Conservation (phyloP, 2,888 invertebrate genomes). For the Megalurothrips usitatus region DNA sequence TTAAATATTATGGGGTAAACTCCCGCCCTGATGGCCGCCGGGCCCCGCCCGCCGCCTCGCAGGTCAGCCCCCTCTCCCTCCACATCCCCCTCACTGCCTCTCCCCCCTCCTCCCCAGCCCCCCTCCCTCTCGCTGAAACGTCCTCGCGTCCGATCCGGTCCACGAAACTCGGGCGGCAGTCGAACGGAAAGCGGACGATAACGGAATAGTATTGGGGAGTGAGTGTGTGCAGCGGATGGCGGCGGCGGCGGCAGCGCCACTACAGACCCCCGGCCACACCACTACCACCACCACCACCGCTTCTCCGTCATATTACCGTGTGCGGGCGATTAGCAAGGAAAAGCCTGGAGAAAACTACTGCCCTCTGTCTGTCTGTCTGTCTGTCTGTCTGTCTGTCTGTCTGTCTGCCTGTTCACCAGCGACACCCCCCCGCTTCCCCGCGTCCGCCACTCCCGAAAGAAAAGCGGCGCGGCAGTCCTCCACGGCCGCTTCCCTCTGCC, state of each 20-base stretch:
- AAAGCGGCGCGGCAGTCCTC: background rate
- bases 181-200: conserved; percentile 7
- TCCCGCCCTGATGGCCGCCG: background rate
- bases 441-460: background rate
- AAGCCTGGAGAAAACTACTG: background rate
- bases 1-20: conserved; percentile 24
- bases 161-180: background rate
- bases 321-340: background rate
- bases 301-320: too few species aligned
- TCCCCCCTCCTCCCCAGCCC: background rate
- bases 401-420: background rate
- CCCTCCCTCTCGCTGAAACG: background rate
- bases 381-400: background rate
- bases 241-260: background rate
- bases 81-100: background rate
- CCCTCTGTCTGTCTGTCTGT: background rate
- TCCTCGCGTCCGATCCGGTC: background rate
- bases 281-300: background rate
- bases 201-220: background rate
- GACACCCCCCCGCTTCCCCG: background rate
- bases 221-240: background rate
- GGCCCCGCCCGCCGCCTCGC: background rate
- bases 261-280: background rate
- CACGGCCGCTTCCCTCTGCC: background rate
- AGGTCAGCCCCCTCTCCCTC: background rate